Percentiles rank a stretch among this genome's conserved stretches.
phyloP scores from a whole-genome alignment of 2,888 invertebrate genomes.

The Hyalella azteca region DNA sequence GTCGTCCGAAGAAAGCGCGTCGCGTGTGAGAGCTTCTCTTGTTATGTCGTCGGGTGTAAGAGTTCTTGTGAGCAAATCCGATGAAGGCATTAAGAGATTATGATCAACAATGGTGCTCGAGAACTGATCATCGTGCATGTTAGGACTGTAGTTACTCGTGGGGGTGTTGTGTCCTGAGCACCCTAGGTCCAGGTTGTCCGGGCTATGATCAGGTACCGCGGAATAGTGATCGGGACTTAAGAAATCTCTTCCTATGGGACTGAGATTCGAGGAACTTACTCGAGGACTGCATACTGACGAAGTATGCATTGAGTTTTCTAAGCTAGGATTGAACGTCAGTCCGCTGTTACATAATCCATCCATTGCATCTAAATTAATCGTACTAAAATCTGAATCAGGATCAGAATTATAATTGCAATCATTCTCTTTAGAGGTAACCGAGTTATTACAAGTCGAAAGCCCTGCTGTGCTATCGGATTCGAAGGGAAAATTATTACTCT shows the following conservation, averaged over 20 bases:
- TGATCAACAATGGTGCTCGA: not conserved
- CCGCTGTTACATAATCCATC: not conserved
- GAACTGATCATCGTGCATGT: not conserved
- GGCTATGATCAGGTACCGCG: not conserved
- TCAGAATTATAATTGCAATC: not conserved
- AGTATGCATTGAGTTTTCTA: not conserved
- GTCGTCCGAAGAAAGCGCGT: conserved; percentile 24
- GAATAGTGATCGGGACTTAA: not conserved
- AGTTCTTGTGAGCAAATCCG: not conserved
- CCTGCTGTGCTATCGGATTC: not conserved
- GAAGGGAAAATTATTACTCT: not conserved
- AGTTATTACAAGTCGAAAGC: not conserved
- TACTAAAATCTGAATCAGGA: not conserved
- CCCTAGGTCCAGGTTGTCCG: too few relatives aligned
- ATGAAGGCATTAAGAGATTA: conserved; percentile 6
- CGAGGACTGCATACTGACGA: not conserved
- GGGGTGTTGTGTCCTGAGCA: not conserved
- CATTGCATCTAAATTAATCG: conserved; percentile 25
- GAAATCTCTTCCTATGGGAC: not conserved
- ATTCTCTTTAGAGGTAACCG: not conserved
- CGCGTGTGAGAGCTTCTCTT: conserved; percentile 11
- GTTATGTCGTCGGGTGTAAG: not conserved
- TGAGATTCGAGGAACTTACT: not conserved
- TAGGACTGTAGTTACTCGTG: not conserved
- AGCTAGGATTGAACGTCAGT: not conserved